These are phyloP conservation scores for Andinoacara biseriatus DNA, from an alignment of 2,113 vertebrate species.

Conservation along the genomic window DNA sequence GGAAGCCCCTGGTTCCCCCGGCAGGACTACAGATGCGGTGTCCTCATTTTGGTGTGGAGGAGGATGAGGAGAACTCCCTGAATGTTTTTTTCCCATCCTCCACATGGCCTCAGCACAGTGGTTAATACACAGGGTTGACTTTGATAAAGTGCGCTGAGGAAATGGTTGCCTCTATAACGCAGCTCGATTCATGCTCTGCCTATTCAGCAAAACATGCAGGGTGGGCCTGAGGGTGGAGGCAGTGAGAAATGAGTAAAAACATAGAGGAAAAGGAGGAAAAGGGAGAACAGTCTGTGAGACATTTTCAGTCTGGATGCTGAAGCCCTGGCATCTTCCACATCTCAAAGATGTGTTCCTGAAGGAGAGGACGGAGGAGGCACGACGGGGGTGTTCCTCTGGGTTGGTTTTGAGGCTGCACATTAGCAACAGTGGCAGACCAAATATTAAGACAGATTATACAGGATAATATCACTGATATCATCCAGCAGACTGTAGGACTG, in stretches of 20 bases:
- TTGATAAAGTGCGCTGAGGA: constrained; percentile 40
- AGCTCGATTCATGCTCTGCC: constrained; percentile 43
- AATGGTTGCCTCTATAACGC: constrained; percentile 25
- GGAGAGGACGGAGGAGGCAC: neutral
- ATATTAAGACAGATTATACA: neutral
- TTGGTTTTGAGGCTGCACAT: neutral
- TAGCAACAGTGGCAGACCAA: neutral
- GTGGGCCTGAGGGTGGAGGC: neutral
- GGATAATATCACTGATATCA: neutral
- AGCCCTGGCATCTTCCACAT: constrained; percentile 3
- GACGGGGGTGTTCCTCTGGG: neutral
- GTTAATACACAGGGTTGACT: constrained; percentile 44
- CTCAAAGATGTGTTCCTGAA: constrained; percentile 3
- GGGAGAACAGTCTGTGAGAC: neutral
- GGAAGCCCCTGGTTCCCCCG: neutral
- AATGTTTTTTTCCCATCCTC: neutral
- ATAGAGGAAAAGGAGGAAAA: neutral
- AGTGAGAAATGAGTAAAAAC: neutral
- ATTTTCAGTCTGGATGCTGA: neutral
- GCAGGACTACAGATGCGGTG: neutral
- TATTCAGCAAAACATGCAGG: constrained; percentile 40
- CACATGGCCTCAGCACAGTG: constrained; percentile 15
- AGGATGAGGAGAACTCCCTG: constrained; percentile 4
- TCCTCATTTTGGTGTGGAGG: constrained; percentile 12
- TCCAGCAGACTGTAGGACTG: neutral